Evolutionary conservation across 2,113 vertebrate species (phyloP).

Genomic region (Zeus faber): DNA sequence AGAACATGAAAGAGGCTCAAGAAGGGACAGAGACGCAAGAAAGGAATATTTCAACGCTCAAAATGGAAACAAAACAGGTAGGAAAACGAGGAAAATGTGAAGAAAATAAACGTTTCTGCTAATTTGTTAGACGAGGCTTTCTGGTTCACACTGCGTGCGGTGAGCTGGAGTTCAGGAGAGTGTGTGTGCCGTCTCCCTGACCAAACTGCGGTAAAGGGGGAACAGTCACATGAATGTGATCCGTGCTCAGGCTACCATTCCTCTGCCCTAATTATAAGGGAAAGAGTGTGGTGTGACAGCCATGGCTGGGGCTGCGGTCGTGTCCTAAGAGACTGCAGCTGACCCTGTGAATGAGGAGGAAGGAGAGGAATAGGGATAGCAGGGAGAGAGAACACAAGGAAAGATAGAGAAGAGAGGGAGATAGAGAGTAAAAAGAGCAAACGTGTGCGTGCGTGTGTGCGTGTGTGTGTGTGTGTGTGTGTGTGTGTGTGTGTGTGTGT

Average conservation of each 20-base stretch:
- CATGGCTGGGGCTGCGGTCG: constrained; percentile 61
- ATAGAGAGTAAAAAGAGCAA: constrained; percentile 5
- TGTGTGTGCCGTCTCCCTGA: constrained; percentile 58
- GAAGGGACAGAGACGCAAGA: constrained; percentile 15
- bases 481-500: not conserved
- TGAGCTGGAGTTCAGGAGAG: constrained; percentile 58
- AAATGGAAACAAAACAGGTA: constrained; percentile 21
- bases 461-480: constrained; percentile 4
- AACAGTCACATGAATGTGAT: constrained; percentile 72
- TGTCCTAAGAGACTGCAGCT: constrained; percentile 63
- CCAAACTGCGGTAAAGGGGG: constrained; percentile 68
- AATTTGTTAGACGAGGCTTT: constrained; percentile 58
- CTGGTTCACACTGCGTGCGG: constrained; percentile 62
- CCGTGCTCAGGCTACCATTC: constrained; percentile 64
- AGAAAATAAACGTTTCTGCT: constrained; percentile 46
- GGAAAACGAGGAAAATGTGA: constrained; percentile 32
- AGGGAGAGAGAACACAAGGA: not conserved
- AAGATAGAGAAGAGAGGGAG: constrained; percentile 11
- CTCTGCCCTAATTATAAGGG: constrained; percentile 73
- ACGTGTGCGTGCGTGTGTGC: not conserved
- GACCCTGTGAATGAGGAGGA: constrained; percentile 49
- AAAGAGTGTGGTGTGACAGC: constrained; percentile 71
- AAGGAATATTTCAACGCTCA: not conserved
- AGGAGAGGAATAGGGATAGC: constrained; percentile 27
- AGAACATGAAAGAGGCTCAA: not conserved